phyloP scores from a whole-genome alignment of 2,797 vertebrate species.

The Cyprinodon diabolis region DNA sequence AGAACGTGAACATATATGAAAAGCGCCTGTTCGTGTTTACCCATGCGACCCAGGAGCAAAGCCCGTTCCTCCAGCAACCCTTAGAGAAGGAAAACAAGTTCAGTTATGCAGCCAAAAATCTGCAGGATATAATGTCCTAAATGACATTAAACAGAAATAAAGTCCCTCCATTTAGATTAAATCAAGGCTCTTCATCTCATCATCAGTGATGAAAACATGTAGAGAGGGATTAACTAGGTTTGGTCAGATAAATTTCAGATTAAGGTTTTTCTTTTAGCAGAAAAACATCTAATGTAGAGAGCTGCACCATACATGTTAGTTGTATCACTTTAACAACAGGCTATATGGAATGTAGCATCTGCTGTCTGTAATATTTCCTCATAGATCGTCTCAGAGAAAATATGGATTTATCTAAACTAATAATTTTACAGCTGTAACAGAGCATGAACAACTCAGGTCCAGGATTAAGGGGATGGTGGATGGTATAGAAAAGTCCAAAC shows the following conservation, averaged over 20 bases:
- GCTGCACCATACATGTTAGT: not conserved
- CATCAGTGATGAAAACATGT: no score
- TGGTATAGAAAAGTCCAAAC: no score
- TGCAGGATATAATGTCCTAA: not conserved
- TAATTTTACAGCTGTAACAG: not conserved
- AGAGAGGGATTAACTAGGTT: no score
- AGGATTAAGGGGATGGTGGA: no score
- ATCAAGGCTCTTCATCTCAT: no score
- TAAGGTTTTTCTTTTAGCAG: no score
- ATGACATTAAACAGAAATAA: not conserved
- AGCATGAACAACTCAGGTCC: not conserved
- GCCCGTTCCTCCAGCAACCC: conserved; percentile 96
- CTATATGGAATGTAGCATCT: not conserved
- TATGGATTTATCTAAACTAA: no score
- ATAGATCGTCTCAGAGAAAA: no score
- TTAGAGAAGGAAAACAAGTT: conserved; percentile 54
- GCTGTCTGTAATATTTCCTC: no score
- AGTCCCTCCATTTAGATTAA: no score
- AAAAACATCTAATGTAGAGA: no score
- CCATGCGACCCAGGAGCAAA: conserved; percentile 95
- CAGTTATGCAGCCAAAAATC: conserved; percentile 18
- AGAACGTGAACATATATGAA: conserved; percentile 98
- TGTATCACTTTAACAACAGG: not conserved
- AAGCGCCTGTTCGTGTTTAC: conserved; percentile 96
- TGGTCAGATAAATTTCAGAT: no score